phyloP scores from a whole-genome alignment of 2,113 vertebrate species.

The Corythaixoides concolor region DNA sequence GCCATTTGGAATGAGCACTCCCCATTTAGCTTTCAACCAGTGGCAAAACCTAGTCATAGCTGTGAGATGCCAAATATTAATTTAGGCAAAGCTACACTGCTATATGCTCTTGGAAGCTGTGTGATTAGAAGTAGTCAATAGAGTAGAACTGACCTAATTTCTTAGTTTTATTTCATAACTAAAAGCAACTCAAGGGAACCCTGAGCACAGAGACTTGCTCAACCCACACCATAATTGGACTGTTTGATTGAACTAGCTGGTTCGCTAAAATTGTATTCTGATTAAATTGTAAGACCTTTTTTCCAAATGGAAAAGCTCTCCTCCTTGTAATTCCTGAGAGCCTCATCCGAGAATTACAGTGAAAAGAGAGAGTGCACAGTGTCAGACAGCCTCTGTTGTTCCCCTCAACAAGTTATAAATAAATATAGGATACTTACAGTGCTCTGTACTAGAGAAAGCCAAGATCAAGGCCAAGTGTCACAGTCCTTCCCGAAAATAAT shows the following conservation, averaged over 20 bases:
- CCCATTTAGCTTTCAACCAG: background rate
- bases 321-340: background rate
- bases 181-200: conserved; percentile 24
- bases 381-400: conserved; percentile 22
- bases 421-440: conserved; percentile 36
- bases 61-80: background rate
- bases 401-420: conserved; percentile 51
- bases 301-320: conserved; percentile 36
- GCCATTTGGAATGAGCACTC: background rate
- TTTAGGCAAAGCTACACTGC: background rate
- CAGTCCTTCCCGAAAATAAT: conserved; percentile 52
- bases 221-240: conserved; percentile 31
- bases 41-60: background rate
- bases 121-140: background rate
- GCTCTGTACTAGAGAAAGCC: conserved; percentile 16
- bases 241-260: conserved; percentile 9
- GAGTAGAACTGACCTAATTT: conserved; percentile 29
- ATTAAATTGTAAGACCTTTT: conserved; percentile 35
- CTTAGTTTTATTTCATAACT: conserved; percentile 56
- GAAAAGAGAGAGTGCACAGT: background rate
- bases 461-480: conserved; percentile 63
- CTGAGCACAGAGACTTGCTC: conserved; percentile 26
- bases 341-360: background rate
- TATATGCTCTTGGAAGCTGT: background rate
- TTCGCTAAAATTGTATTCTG: conserved; percentile 27